Conservation (phyloP, 1,140 invertebrate species). For the Caerostris extrusa region DNA sequence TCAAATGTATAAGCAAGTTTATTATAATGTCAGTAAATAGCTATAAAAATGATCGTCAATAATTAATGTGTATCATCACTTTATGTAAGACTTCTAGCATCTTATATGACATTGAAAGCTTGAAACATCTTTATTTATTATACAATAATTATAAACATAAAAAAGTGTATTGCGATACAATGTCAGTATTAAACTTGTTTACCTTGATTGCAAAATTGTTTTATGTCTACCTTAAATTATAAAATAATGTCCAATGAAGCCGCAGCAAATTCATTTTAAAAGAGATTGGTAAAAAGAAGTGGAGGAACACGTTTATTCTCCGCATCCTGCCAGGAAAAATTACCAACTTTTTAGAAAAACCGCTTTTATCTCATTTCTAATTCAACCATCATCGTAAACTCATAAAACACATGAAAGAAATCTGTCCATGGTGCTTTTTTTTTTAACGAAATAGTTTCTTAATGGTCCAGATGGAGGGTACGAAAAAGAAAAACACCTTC, state of each 20-base stretch:
- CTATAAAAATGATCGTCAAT: too few species aligned
- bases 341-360: constrained; percentile 1
- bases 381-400: constrained; percentile 54
- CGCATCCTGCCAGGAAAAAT: background rate
- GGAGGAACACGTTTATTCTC: background rate
- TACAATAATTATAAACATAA: too few species aligned
- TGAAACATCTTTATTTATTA: too few species aligned
- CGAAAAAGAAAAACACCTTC: constrained; percentile 19
- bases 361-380: constrained; percentile 50
- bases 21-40: too few species aligned
- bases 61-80: too few species aligned
- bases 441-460: constrained; percentile 63
- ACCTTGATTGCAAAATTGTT: background rate
- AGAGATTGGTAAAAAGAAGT: background rate
- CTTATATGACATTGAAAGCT: too few species aligned
- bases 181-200: background rate
- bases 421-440: constrained; percentile 23
- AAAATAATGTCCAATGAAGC: background rate
- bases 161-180: too few species aligned
- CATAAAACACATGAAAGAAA: constrained; percentile 53
- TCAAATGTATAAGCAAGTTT: too few species aligned
- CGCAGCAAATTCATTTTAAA: background rate
- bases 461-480: constrained; percentile 39
- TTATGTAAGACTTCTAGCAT: too few species aligned
- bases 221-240: background rate